Base-by-base conservation (phyloP, 2,797 vertebrate genomes). In the Basileuterus tristriatus region DNA sequence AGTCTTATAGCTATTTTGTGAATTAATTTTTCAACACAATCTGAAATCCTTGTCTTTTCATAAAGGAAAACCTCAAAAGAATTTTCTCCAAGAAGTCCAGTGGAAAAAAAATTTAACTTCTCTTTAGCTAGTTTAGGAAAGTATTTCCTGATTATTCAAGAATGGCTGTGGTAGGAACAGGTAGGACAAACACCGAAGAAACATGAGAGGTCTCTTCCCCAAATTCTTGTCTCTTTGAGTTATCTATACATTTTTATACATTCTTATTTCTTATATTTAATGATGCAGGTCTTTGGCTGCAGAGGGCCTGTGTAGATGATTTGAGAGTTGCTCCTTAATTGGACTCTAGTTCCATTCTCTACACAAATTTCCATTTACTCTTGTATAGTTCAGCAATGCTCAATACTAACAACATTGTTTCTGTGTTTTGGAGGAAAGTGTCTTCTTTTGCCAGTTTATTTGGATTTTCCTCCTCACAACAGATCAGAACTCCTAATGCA, bases 351-450 rank as follows among this genome's bases (percentile, higher is more conserved):
- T 83, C 63, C 30, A 62, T 53, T 39, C 9, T 69, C 43, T 43
- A 15, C 32, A 65, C 9, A 20, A 32, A 63, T 58, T 72, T 76
- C 47, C 76, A 15, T 49, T 82, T 71, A 41, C 17, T 58, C 10
- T 58, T n/a, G 30, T 58, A 18, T 8, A 76, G 50, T 27, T 69
- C 64, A 69, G 71, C 69, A 83, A 39, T 36, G 14, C n/a, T 70
- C 44, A 50, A 59, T 32, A 32, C 65, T 41, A 58, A 44, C 19
- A 78, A 39, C 30, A 44, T 22, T 39, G 23, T 26, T 78, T 64
- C 82, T 76, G n/a, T 53, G 16, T 84, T 93, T 80, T 69, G 83
- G 37, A 85, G 43, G 19, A 62, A 87, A 43, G 47, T 36, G n/a
- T 9, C n/a, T 62, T 53, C 26, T 79, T 87, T 50, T 3, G 4